Percentiles rank a stretch among this genome's conserved stretches.
These are phyloP conservation scores for Eustalomyia histrio DNA, from an alignment of 2,888 invertebrate species.

Conservation along the genomic window DNA sequence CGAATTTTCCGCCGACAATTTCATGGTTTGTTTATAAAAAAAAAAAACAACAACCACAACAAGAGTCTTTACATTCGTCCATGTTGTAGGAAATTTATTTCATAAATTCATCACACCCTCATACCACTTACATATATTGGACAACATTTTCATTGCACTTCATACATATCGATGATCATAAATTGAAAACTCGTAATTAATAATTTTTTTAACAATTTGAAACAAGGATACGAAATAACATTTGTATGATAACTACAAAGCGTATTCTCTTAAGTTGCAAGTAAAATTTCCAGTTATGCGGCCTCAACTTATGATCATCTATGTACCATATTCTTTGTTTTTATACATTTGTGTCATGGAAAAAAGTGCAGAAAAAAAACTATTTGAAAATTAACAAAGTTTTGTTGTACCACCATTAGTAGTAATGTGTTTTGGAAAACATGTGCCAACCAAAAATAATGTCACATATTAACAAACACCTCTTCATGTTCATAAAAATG, in stretches of 20 bases:
- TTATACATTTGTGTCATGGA: neutral
- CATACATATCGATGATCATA: too few relatives aligned
- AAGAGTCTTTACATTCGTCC: neutral
- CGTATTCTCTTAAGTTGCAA: too few relatives aligned
- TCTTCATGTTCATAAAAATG: constrained; percentile 5
- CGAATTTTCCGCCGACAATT: constrained; percentile 40
- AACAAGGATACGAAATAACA: too few relatives aligned
- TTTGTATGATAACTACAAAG: too few relatives aligned
- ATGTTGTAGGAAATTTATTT: too few relatives aligned
- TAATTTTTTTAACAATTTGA: too few relatives aligned
- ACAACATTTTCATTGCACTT: constrained; percentile 40
- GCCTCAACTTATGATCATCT: too few relatives aligned
- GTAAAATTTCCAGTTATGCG: too few relatives aligned
- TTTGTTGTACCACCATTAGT: constrained; percentile 40
- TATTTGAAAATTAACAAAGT: constrained; percentile 49
- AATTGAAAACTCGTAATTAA: too few relatives aligned
- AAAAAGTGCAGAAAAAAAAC: constrained; percentile 27
- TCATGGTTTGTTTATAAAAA: constrained; percentile 33
- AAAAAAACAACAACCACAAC: neutral
- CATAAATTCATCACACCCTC: too few relatives aligned
- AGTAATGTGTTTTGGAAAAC: constrained; percentile 31
- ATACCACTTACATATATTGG: constrained; percentile 15
- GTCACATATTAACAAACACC: constrained; percentile 27
- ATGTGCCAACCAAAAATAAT: constrained; percentile 8
- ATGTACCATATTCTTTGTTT: neutral